A percentile compares a stretch with the other conserved stretches of the same genome.
Evolutionary conservation across 2,113 vertebrate species (phyloP).

Genomic region (Macquaria ambigua): DNA sequence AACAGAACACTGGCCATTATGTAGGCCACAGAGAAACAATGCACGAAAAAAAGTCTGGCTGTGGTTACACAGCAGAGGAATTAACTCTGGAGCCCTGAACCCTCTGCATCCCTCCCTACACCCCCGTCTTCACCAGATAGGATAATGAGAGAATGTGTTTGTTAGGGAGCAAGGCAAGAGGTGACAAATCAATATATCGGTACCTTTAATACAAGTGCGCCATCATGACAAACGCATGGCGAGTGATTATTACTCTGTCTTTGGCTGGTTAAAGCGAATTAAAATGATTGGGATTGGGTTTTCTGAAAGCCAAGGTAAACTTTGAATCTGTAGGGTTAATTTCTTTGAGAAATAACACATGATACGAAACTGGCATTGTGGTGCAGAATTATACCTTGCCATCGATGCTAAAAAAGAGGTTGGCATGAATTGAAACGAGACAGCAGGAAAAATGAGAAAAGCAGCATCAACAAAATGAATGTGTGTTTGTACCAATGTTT

Average conservation of each 20-base stretch:
- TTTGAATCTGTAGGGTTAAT: constrained; percentile 16
- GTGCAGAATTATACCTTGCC: constrained; percentile 39
- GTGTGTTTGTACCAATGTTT: constrained; percentile 68
- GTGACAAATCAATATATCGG: constrained; percentile 57
- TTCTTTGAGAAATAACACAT: constrained; percentile 40
- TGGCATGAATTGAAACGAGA: constrained; percentile 58
- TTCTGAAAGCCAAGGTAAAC: constrained; percentile 7
- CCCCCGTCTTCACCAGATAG: constrained; percentile 34
- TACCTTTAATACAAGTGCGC: constrained; percentile 21
- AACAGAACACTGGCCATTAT: constrained; percentile 84
- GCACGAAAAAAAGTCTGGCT: constrained; percentile 56
- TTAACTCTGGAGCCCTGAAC: constrained; percentile 68
- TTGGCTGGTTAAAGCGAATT: constrained; percentile 20
- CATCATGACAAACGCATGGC: constrained; percentile 32
- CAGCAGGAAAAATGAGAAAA: constrained; percentile 47
- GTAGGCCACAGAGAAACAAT: constrained; percentile 86
- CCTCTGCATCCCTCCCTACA: constrained; percentile 27
- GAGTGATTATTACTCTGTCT: constrained; percentile 35
- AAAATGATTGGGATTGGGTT: constrained; percentile 24
- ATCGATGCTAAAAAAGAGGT: constrained; percentile 18
- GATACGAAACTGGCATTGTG: constrained; percentile 15
- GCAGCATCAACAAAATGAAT: constrained; percentile 69
- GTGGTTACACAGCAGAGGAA: constrained; percentile 65
- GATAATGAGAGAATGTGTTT: constrained; percentile 69
- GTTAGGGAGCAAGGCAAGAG: constrained; percentile 30